phyloP scores from a whole-genome alignment of 2,113 vertebrate species.

The Cynopterus brachyotis region DNA sequence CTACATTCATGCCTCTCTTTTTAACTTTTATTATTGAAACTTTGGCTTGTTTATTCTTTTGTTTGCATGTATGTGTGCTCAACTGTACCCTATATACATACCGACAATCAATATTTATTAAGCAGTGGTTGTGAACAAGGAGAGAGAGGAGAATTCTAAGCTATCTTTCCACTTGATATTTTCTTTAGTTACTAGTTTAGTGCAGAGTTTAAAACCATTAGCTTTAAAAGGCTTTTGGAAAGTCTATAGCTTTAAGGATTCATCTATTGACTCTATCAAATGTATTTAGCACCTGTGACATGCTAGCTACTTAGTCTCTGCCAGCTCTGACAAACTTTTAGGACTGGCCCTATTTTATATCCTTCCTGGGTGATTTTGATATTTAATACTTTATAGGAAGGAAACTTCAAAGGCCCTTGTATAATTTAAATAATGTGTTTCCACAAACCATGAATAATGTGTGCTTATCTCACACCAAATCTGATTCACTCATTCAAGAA shows the following conservation, averaged over 20 bases:
- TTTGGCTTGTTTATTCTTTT: background rate
- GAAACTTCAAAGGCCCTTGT: background rate
- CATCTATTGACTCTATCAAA: background rate
- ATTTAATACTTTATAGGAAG: slow-evolving; percentile 3
- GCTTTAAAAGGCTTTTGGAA: background rate
- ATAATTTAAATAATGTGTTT: slow-evolving; percentile 23
- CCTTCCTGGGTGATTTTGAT: background rate
- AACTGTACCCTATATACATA: background rate
- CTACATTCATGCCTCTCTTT: background rate
- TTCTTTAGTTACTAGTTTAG: background rate
- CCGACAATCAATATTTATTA: background rate
- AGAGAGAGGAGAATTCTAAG: background rate
- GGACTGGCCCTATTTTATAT: background rate
- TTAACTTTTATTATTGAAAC: background rate
- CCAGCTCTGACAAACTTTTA: background rate
- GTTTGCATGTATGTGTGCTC: background rate
- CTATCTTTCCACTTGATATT: background rate
- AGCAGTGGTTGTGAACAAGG: background rate
- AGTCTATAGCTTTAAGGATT: background rate
- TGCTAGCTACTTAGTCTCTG: background rate
- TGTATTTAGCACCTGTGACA: background rate
- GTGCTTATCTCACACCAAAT: slow-evolving; percentile 5
- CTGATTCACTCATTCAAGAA: background rate
- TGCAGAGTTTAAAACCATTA: slow-evolving; percentile 17
- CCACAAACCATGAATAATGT: background rate